Conservation (phyloP, 2,797 vertebrate genomes). For the Diglossa cyanea region DNA sequence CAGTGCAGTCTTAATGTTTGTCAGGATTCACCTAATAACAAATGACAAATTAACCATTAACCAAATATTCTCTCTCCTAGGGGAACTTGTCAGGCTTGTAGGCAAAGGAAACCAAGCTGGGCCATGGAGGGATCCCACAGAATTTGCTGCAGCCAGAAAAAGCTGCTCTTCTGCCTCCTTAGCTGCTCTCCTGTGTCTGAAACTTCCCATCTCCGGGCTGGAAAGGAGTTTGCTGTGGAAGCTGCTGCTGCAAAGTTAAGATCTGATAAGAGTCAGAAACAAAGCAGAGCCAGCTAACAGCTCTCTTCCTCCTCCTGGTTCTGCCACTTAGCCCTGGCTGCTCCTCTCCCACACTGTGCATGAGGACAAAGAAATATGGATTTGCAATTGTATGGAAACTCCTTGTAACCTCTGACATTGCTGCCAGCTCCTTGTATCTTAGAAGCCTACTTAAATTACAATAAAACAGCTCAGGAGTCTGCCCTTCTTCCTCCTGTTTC, state of each 20-base stretch:
- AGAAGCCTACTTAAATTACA: conserved; percentile 29
- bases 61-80: fast-evolving
- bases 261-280: conserved; percentile 48
- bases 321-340: conserved; percentile 13
- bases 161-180: not conserved
- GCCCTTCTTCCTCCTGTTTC: not conserved
- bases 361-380: not conserved
- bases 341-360: not conserved
- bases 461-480: not conserved
- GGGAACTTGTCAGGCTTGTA: not conserved
- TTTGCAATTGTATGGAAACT: not conserved
- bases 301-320: conserved; percentile 1
- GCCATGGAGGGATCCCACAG: not conserved
- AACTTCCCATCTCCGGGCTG: not conserved
- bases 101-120: not conserved
- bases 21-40: not conserved
- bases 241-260: not conserved
- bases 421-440: not conserved
- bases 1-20: not conserved
- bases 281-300: conserved; percentile 12
- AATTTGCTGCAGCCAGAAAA: not conserved
- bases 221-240: conserved; percentile 9
- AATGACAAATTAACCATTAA: not conserved
- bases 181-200: not conserved
- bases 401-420: not conserved